Conservation (phyloP, 2,113 vertebrate species). For the Pampusana beccarii region DNA sequence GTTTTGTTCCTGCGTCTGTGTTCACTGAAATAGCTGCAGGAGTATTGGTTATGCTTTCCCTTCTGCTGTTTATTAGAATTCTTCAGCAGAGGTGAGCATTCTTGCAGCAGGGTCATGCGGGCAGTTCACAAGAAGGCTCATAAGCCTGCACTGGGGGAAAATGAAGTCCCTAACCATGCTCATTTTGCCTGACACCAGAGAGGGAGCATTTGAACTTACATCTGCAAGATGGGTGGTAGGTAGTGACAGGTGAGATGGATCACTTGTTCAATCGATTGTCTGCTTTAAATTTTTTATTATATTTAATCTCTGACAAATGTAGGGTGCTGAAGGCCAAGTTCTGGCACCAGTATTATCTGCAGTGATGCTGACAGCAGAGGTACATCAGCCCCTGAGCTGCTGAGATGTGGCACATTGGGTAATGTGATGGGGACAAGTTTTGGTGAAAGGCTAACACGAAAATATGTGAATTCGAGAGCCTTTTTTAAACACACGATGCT, state of each 20-base stretch:
- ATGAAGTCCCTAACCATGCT: neutral
- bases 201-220: neutral
- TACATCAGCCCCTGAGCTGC: fast-evolving
- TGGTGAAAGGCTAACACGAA: neutral
- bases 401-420: neutral
- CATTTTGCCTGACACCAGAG: neutral
- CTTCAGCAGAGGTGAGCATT: neutral
- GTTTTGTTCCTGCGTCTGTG: neutral
- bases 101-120: neutral
- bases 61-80: neutral
- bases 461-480: neutral
- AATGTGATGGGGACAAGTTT: neutral
- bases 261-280: neutral
- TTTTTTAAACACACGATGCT: neutral
- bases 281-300: neutral
- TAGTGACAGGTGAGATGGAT: neutral
- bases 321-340: neutral
- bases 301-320: neutral
- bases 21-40: neutral
- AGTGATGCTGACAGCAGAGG: neutral
- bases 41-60: neutral
- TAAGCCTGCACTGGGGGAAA: neutral
- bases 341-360: neutral
- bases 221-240: neutral
- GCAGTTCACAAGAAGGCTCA: neutral